Evolutionary conservation across 1,140 invertebrate genomes (phyloP).

Genomic region (Heliconius hewitsoni): DNA sequence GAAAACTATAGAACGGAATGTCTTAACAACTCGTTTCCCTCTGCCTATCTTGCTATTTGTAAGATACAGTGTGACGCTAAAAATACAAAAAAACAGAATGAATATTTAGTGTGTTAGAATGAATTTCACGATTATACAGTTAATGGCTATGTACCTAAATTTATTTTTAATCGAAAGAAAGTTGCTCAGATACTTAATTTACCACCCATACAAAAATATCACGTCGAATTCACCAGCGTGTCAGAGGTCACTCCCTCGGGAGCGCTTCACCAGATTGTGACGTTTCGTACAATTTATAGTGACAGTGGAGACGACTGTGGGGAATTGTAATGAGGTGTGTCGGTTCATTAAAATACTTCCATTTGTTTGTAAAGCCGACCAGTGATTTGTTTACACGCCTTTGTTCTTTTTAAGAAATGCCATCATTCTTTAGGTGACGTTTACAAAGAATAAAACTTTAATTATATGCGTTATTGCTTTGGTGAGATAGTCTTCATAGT

Average conservation of each 20-base stretch:
- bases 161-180: background rate
- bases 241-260: constrained; percentile 54
- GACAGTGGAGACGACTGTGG: constrained; percentile 49
- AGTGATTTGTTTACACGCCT: constrained; percentile 71
- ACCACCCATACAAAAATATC: background rate
- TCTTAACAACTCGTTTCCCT: no score
- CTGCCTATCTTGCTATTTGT: no score
- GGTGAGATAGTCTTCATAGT: background rate
- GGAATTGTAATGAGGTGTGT: constrained; percentile 67
- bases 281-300: constrained; percentile 58
- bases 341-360: constrained; percentile 76
- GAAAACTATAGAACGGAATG: no score
- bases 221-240: background rate
- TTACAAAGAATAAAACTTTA: constrained; percentile 43
- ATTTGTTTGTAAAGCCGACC: constrained; percentile 63
- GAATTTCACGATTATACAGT: no score
- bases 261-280: constrained; percentile 60
- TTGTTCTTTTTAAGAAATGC: constrained; percentile 50
- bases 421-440: constrained; percentile 48
- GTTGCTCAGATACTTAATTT: background rate
- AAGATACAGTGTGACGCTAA: no score
- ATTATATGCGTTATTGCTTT: constrained; percentile 26
- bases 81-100: no score
- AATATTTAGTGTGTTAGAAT: no score
- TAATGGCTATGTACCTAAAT: background rate